These are phyloP conservation scores for Elymnias hypermnestra DNA, from an alignment of 1,140 invertebrate genomes.

Conservation along the genomic window DNA sequence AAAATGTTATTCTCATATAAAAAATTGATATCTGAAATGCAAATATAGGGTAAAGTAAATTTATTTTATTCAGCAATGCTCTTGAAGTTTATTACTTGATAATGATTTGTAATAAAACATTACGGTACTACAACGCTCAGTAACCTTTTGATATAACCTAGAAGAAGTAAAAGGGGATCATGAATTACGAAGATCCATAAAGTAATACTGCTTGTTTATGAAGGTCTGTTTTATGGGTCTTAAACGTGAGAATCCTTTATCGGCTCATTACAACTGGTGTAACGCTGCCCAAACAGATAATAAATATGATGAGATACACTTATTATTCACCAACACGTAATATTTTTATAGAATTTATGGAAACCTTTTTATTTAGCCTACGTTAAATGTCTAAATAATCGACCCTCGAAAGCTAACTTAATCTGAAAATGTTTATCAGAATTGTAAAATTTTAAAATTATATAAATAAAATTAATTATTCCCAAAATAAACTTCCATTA, in stretches of 20 bases:
- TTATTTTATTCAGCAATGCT: no score
- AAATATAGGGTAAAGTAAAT: no score
- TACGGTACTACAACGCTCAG: not conserved
- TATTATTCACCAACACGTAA: constrained; percentile 20
- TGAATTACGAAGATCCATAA: constrained; percentile 46
- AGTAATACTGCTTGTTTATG: constrained; percentile 48
- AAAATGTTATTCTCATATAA: no score
- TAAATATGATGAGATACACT: constrained; percentile 42
- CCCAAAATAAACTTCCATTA: no score
- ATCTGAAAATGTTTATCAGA: no score
- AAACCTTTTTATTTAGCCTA: not conserved
- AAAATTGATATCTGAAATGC: no score
- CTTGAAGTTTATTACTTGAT: no score
- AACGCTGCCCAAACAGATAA: constrained; percentile 40
- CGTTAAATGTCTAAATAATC: no score
- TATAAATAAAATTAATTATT: no score
- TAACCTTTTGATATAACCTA: constrained; percentile 10
- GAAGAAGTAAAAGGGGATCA: constrained; percentile 29
- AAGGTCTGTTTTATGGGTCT: constrained; percentile 52
- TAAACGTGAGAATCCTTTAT: constrained; percentile 47
- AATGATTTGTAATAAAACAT: not conserved
- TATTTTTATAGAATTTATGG: not conserved
- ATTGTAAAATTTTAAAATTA: no score
- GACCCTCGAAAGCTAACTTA: no score
- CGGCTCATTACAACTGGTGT: constrained; percentile 40